A percentile compares a stretch with the other conserved stretches of the same genome.
phyloP scores from a whole-genome alignment of 2,797 vertebrate species.

The Phylloscopus collybita region DNA sequence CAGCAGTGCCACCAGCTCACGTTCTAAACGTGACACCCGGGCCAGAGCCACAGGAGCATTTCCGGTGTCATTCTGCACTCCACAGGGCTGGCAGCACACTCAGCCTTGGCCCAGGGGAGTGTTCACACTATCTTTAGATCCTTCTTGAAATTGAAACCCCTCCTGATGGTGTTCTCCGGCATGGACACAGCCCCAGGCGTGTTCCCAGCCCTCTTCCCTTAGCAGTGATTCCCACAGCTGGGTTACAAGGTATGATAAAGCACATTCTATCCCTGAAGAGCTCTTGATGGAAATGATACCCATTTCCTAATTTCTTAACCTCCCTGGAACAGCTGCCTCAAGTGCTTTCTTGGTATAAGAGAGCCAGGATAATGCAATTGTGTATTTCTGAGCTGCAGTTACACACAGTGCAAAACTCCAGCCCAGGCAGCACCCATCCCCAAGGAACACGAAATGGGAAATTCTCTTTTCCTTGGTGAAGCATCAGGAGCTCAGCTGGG shows the following conservation, averaged over 20 bases:
- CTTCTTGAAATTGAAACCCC: background rate
- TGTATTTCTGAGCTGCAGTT: background rate
- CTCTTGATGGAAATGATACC: background rate
- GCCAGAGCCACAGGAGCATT: background rate
- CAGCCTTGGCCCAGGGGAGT: background rate
- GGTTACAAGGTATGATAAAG: rapidly evolving
- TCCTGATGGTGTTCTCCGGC: background rate
- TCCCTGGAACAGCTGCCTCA: background rate
- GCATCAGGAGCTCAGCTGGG: background rate
- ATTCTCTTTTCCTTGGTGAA: background rate
- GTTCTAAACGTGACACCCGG: rapidly evolving
- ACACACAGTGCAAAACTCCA: background rate
- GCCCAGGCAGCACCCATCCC: background rate
- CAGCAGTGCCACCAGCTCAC: rapidly evolving
- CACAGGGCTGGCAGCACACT: background rate
- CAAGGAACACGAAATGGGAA: rapidly evolving
- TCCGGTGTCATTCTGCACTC: background rate
- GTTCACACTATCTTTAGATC: background rate
- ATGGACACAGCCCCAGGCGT: rapidly evolving
- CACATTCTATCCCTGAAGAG: background rate
- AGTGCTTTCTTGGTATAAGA: background rate
- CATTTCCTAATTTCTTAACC: background rate
- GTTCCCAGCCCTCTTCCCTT: background rate
- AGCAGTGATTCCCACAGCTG: background rate
- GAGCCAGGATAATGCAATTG: background rate